phyloP scores from a whole-genome alignment of 1,140 invertebrate genomes.

The Drosophila navojoa region DNA sequence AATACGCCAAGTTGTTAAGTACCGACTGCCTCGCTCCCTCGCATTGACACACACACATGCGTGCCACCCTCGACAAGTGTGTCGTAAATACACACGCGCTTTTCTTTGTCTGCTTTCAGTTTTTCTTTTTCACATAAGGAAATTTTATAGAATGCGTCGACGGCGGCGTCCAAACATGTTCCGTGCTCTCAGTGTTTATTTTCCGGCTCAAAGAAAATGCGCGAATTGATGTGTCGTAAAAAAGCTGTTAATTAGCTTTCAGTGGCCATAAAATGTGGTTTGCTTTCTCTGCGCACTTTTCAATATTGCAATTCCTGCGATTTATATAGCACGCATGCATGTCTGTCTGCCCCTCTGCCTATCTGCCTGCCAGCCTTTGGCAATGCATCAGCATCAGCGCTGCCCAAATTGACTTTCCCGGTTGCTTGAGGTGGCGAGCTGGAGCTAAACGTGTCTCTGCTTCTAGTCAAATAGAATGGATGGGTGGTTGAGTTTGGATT shows the following conservation, averaged over 20 bases:
- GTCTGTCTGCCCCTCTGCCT: background rate
- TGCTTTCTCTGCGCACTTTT: slow-evolving; percentile 24
- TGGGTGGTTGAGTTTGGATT: background rate
- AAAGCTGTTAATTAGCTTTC: slow-evolving; percentile 47
- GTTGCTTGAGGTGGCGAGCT: slow-evolving; percentile 25
- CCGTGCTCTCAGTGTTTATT: slow-evolving; percentile 30
- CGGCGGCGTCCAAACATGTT: slow-evolving; percentile 20
- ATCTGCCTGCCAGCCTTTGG: too few species aligned
- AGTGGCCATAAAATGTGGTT: slow-evolving; percentile 37
- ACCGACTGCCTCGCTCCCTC: slow-evolving; percentile 28
- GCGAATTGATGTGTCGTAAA: slow-evolving; percentile 45
- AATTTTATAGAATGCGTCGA: slow-evolving; percentile 8
- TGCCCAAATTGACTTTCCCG: slow-evolving; percentile 46
- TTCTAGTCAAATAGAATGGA: slow-evolving; percentile 1
- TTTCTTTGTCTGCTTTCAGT: slow-evolving; percentile 7
- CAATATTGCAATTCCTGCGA: slow-evolving; percentile 36
- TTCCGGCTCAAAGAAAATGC: slow-evolving; percentile 21
- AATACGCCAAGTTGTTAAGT: slow-evolving; percentile 50
- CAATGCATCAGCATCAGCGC: background rate
- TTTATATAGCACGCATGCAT: slow-evolving; percentile 24
- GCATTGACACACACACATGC: background rate
- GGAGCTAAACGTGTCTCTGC: slow-evolving; percentile 42
- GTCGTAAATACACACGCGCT: slow-evolving; percentile 46
- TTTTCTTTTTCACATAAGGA: slow-evolving; percentile 15
- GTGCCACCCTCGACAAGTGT: slow-evolving; percentile 14